Conservation (phyloP, 2,797 vertebrate species). For the Geotrypetes seraphini region DNA sequence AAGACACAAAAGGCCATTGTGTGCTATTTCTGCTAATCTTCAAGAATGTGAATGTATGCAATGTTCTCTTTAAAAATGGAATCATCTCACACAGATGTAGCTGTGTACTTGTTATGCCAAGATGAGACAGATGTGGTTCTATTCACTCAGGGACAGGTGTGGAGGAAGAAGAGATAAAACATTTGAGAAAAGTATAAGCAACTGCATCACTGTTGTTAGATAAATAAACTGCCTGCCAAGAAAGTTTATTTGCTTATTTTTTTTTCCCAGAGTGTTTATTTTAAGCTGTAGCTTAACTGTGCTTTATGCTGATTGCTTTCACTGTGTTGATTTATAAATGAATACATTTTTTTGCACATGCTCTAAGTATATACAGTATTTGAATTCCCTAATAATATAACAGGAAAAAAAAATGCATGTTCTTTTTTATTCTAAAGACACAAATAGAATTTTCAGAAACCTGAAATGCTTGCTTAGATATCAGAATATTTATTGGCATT, state of each 20-base stretch:
- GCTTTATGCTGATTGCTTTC: slow-evolving; percentile 34
- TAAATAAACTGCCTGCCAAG: slow-evolving; percentile 66
- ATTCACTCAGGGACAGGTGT: slow-evolving; percentile 73
- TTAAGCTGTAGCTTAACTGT: slow-evolving; percentile 44
- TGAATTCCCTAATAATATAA: no score
- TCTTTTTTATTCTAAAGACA: slow-evolving; percentile 22
- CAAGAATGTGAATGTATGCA: slow-evolving; percentile 54
- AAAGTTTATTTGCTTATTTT: slow-evolving; percentile 50
- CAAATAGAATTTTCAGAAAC: slow-evolving; percentile 23
- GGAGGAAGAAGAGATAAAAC: slow-evolving; percentile 71
- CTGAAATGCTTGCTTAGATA: slow-evolving; percentile 23
- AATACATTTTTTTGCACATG: slow-evolving; percentile 16
- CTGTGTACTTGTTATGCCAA: slow-evolving; percentile 64
- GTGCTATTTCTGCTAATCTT: slow-evolving; percentile 41
- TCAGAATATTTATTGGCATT: no score
- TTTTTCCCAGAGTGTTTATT: slow-evolving; percentile 53
- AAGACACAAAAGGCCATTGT: slow-evolving; percentile 58
- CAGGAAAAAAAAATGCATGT: no score
- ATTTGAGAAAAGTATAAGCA: slow-evolving; percentile 68
- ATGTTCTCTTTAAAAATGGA: slow-evolving; percentile 58
- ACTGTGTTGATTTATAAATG: slow-evolving; percentile 15
- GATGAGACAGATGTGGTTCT: slow-evolving; percentile 73
- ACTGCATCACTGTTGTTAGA: slow-evolving; percentile 62
- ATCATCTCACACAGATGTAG: slow-evolving; percentile 68
- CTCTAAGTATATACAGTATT: slow-evolving; percentile 3